phyloP scores from a whole-genome alignment of 2,797 vertebrate genomes.

The Staurois parvus region DNA sequence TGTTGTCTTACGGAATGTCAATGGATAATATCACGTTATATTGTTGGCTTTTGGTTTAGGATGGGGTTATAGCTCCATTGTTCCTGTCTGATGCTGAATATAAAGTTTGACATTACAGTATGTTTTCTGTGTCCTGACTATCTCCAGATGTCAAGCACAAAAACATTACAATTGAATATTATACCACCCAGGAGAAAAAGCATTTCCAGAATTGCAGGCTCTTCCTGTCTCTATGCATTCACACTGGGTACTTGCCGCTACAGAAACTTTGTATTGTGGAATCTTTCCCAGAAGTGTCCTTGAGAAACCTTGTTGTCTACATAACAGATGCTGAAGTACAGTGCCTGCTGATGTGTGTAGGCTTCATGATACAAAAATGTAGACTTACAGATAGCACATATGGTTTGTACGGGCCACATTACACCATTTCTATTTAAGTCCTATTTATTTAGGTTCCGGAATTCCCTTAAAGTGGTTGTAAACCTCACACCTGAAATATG shows the following conservation, averaged over 20 bases:
- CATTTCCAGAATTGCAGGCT: no score
- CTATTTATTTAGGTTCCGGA: no score
- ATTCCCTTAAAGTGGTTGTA: no score
- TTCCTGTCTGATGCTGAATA: background rate
- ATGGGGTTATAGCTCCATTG: no score
- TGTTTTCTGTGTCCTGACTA: background rate
- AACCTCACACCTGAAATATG: no score
- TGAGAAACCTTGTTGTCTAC: background rate
- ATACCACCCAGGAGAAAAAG: background rate
- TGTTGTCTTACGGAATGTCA: no score
- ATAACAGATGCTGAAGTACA: background rate
- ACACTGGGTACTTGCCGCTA: background rate
- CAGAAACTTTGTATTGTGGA: background rate
- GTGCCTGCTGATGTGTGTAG: background rate
- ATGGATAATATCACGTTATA: no score
- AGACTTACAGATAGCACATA: no score
- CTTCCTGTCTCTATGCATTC: background rate
- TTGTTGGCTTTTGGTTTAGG: no score
- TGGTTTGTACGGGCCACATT: no score
- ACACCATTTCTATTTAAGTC: no score
- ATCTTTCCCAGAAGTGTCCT: background rate
- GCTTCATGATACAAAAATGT: background rate
- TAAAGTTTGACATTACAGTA: background rate
- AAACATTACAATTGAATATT: background rate
- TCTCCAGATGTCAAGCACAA: background rate